phyloP scores from a whole-genome alignment of 2,888 invertebrate genomes.

The Helicoverpa assulta region DNA sequence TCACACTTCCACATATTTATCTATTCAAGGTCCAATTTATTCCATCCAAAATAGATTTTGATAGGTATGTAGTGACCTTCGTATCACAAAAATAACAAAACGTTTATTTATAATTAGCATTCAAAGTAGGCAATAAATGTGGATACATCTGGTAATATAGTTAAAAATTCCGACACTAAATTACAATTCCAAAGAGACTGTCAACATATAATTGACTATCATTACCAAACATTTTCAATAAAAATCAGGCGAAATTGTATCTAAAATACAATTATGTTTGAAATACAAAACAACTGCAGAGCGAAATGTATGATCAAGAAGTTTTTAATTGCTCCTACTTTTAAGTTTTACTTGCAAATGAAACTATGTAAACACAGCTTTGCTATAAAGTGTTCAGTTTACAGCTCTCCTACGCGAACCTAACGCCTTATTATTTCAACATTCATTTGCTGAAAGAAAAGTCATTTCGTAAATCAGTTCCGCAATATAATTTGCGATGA shows the following conservation, averaged over 20 bases:
- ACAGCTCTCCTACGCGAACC: conserved; percentile 15
- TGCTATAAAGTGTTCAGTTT: conserved; percentile 1
- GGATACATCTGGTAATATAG: conserved; percentile 39
- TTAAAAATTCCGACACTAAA: conserved; percentile 22
- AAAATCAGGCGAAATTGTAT: conserved; percentile 8
- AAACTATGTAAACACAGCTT: conserved; percentile 30
- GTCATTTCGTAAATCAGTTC: conserved; percentile 36
- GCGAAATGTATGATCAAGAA: background rate
- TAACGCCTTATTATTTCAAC: conserved; percentile 32
- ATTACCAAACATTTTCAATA: conserved; percentile 24
- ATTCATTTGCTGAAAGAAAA: conserved; percentile 29
- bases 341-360: conserved; percentile 7
- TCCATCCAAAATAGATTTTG: conserved; percentile 43
- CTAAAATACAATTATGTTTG: conserved; percentile 3
- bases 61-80: conserved; percentile 41
- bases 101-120: conserved; percentile 40
- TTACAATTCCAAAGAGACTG: conserved; percentile 11
- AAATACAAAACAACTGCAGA: background rate
- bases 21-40: conserved; percentile 38
- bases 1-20: conserved; percentile 24
- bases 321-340: conserved; percentile 22
- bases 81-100: conserved; percentile 31
- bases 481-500: conserved; percentile 6
- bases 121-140: conserved; percentile 20
- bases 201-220: conserved; percentile 16